These are phyloP conservation scores for Potamarius usumacintae DNA, from an alignment of 2,113 vertebrate species.

Conservation along the genomic window DNA sequence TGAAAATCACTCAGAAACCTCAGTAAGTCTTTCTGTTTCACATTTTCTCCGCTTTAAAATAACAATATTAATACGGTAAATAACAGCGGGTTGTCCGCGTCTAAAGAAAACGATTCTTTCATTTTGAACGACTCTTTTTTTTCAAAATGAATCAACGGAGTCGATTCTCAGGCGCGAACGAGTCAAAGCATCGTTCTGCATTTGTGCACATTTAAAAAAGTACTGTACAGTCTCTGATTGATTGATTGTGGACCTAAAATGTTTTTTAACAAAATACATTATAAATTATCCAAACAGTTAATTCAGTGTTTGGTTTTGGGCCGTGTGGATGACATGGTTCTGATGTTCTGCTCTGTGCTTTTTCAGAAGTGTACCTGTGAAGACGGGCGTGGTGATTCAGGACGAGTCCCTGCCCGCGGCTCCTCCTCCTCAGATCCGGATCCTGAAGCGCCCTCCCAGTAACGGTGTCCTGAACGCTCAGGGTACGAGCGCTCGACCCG, in stretches of 20 bases:
- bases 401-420: slow-evolving; percentile 88
- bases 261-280: no score
- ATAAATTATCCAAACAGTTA: background rate
- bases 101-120: background rate
- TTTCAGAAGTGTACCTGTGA: slow-evolving; percentile 77
- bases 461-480: slow-evolving; percentile 82
- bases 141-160: background rate
- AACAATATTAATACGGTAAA: background rate
- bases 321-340: background rate
- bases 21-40: slow-evolving; percentile 74
- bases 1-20: slow-evolving; percentile 91
- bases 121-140: background rate
- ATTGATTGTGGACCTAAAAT: no score
- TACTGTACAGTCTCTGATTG: no score
- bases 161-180: background rate
- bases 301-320: background rate
- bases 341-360: slow-evolving; percentile 54
- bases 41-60: background rate
- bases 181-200: background rate
- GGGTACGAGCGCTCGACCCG: slow-evolving; percentile 74
- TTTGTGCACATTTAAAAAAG: no score
- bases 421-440: slow-evolving; percentile 90
- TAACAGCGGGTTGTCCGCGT: background rate
- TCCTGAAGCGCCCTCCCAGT: slow-evolving; percentile 89
- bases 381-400: slow-evolving; percentile 91